A percentile compares a stretch with the other conserved stretches of the same genome.
Conservation (phyloP, 2,888 invertebrate genomes). For the Teinopalpus imperialis region DNA sequence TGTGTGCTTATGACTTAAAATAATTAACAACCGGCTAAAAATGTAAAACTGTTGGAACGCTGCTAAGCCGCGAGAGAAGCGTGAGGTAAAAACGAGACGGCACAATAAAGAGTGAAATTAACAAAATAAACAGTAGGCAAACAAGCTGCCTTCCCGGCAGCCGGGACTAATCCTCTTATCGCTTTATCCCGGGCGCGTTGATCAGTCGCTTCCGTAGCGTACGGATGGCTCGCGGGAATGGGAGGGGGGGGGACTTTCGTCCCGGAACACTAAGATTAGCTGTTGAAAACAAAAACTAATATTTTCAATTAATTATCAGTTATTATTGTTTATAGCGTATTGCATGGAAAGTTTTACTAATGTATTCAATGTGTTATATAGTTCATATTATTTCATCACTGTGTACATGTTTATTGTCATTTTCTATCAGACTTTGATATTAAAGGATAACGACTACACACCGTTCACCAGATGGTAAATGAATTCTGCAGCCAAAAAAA, state of each 20-base stretch:
- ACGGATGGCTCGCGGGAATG: constrained; percentile 29
- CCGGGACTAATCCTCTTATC: constrained; percentile 58
- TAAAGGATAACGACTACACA: too few species aligned
- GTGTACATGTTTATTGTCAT: too few species aligned
- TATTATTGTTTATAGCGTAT: neutral
- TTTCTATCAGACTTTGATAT: too few species aligned
- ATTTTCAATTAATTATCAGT: constrained; percentile 33
- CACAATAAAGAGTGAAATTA: constrained; percentile 46
- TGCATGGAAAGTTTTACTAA: too few species aligned
- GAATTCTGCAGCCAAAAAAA: too few species aligned
- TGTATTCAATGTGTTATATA: too few species aligned
- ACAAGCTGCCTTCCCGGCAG: constrained; percentile 39
- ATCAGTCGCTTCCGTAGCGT: constrained; percentile 48
- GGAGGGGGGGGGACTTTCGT: constrained; percentile 2
- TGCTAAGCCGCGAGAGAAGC: constrained; percentile 7
- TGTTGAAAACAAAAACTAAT: constrained; percentile 43
- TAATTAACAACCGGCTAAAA: constrained; percentile 5
- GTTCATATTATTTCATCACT: too few species aligned
- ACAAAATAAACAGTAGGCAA: constrained; percentile 51
- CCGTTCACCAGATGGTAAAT: too few species aligned
- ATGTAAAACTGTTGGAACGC: constrained; percentile 5
- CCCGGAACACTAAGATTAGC: constrained; percentile 42
- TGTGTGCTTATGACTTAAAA: too few species aligned
- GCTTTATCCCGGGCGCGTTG: constrained; percentile 45
- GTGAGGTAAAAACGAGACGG: constrained; percentile 23